Base-by-base conservation (phyloP, 2,888 invertebrate genomes). In the Linnaemya tessellans region DNA sequence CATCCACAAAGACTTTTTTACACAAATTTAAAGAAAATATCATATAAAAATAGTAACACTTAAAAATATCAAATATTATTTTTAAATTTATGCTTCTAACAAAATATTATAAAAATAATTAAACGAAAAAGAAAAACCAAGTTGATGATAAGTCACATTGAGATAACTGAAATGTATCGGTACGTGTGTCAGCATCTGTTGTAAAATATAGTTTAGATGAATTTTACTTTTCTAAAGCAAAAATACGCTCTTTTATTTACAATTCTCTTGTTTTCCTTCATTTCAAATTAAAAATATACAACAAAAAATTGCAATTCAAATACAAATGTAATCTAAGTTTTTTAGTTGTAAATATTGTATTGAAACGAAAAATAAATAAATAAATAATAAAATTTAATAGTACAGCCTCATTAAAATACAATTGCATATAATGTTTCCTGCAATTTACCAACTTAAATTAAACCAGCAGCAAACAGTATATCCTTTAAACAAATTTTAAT, bases 181-280 rank as follows among this genome's bases (percentile, higher is more conserved):
- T 43, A 62, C 35, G 67, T 38, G 43, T 75, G 60, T 70, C 56
- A 46, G 49, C 65, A 49, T 73, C 64, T 78, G 65, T 71, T 82
- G 82, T 82, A 82, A 77, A 54, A 82, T 82, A 82, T 78, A 82
- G 82, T 82, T 82, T 82, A 82, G 77, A 71, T 70, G 65, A 82
- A 78, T 78, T 82, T 58, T 58, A 38, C 80, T 85, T 74, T 87
- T 80, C 68, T 58, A 78, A 30, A 30, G 30, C 30, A 30, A 71
- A 64, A 71, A 64, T 30, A 65, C 46, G 30, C 20, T 62, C 18
- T 35, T 62, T 9, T 35, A 13, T 49, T 41, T 70, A 41, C 18
- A n/a, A 4, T 41, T 70, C 56, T 46, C n/a, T 15, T 74, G 30
- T 46, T 64, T 43, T 75, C 25, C 18, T 62, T 30, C 22, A 35